Evolutionary conservation across 2,888 invertebrate species (phyloP), one percentile per base, ranked within the genome.

Genomic region (Podabrus alpinus): DNA sequence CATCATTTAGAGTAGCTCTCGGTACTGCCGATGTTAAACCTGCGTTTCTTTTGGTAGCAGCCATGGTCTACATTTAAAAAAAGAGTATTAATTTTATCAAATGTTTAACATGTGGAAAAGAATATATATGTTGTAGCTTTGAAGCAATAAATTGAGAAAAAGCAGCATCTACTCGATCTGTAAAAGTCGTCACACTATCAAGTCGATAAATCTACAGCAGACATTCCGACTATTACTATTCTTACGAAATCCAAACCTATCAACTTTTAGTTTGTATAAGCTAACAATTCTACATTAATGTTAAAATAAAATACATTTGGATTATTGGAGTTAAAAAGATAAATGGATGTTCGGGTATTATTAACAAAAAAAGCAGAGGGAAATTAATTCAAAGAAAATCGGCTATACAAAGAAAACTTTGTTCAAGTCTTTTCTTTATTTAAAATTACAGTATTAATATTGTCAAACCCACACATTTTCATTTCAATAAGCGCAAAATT

Each of bases 21-120:
- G 98, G 98, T 21, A 98, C 97, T 29, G 98, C 98, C 68, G 98
- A 98, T 73, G 98, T 97, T 83, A 99, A 91, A 79, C 98, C 98
- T 77, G 98, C 97, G 88, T 98, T 98, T 85, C 99, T 92, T 88
- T 99, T 98, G 78, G 98, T 97, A 59, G 97, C 98, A 80, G 98
- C 98, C 98, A 99, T 99, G 78, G 99, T 99, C 99, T 99, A 88
- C 77, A 80, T 68, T 80, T 77, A 82, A 71, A 74, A 81, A 24
- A 72, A 45, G 21, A 21, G 45, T 45, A 45, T 45, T 45, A 45
- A 45, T 45, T 45, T 45, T n/a, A 45, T 45, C 45, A 7, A n/a
- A 7, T 45, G 45, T 45, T 45, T 45, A 45, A 45, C 45, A 45
- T n/a, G 7, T 45, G 45, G 45, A 45, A 45, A n/a, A 45, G 45